phyloP scores from a whole-genome alignment of 2,113 vertebrate species.

The Heterotis niloticus region DNA sequence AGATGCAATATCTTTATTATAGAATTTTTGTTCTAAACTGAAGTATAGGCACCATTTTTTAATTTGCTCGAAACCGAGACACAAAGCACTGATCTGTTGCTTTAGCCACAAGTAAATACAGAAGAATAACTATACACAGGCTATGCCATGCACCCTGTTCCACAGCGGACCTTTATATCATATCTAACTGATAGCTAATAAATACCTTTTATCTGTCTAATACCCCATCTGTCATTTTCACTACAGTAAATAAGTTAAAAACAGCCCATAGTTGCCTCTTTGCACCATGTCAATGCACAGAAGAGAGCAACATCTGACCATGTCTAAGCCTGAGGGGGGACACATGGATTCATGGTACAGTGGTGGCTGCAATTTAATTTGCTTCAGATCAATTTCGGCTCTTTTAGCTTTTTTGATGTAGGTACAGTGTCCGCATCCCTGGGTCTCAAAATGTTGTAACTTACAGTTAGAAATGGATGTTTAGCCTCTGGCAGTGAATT shows the following conservation, averaged over 20 bases:
- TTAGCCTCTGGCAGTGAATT: constrained; percentile 9
- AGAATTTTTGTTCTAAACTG: neutral
- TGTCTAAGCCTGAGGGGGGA: neutral
- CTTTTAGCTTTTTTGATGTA: neutral
- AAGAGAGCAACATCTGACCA: neutral
- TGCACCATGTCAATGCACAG: neutral
- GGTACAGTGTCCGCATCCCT: constrained; percentile 8
- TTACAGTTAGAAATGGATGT: constrained; percentile 15
- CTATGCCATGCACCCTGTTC: neutral
- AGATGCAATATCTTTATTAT: neutral
- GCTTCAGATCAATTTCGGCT: neutral
- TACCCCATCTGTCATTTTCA: neutral
- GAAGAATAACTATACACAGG: neutral
- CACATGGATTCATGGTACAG: neutral
- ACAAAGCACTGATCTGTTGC: neutral
- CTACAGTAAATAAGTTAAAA: neutral
- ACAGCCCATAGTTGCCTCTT: neutral
- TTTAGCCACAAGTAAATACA: neutral
- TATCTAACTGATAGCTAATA: constrained; percentile 5
- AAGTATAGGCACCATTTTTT: neutral
- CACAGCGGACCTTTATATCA: too few species aligned
- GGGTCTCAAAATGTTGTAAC: constrained; percentile 9
- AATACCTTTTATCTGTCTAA: neutral
- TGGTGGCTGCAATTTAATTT: neutral
- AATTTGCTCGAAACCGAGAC: neutral